These are phyloP conservation scores for Geopemphigus sp. DNA, from an alignment of 1,140 invertebrate genomes.

Conservation along the genomic window DNA sequence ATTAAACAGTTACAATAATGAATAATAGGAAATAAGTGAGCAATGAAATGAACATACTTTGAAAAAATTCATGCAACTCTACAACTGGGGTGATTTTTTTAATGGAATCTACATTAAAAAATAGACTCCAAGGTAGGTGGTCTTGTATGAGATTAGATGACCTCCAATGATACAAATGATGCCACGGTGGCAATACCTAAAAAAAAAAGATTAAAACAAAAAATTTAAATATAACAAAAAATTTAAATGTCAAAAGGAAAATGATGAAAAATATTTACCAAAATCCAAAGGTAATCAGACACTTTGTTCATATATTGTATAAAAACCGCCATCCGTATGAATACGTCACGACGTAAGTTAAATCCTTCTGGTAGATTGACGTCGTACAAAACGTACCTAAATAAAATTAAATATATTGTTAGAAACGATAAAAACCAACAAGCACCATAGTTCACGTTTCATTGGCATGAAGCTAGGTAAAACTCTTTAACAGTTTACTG, in stretches of 20 bases:
- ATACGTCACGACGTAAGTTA: slow-evolving; percentile 93
- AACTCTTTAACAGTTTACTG: too few relatives aligned
- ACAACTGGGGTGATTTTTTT: slow-evolving; percentile 78
- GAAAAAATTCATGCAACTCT: slow-evolving; percentile 81
- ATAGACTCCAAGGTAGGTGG: slow-evolving; percentile 72
- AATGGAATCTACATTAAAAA: slow-evolving; percentile 84
- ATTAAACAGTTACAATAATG: neutral
- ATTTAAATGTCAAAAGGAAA: neutral
- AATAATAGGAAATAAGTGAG: too few relatives aligned
- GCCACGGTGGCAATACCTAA: slow-evolving; percentile 87
- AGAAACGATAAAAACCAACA: neutral
- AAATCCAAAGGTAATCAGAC: slow-evolving; percentile 58
- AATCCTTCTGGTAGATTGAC: slow-evolving; percentile 94
- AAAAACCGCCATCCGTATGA: slow-evolving; percentile 84
- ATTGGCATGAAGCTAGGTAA: too few relatives aligned
- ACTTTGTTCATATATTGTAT: slow-evolving; percentile 64
- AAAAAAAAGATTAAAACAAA: slow-evolving; percentile 30
- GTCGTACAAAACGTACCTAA: slow-evolving; percentile 78
- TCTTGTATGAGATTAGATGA: slow-evolving; percentile 60
- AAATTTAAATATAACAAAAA: slow-evolving; percentile 11
- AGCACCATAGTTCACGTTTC: too few relatives aligned
- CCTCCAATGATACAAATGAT: slow-evolving; percentile 86
- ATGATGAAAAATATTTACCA: slow-evolving; percentile 56
- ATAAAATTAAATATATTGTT: neutral
- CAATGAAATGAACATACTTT: slow-evolving; percentile 56